Base-by-base conservation (phyloP, 2,888 invertebrate species). In the Amiota minor region DNA sequence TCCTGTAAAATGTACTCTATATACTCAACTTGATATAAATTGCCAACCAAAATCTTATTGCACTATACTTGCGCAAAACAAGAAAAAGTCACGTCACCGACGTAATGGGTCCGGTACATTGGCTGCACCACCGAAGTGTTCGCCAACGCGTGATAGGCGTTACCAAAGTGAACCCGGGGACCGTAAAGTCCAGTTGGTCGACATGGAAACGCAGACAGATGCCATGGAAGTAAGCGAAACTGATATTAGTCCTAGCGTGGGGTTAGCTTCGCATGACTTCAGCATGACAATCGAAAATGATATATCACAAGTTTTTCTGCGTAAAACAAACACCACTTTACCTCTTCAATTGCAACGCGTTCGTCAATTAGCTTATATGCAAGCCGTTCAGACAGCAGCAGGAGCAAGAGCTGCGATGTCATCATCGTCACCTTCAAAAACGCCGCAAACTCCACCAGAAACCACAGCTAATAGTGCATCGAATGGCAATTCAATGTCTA, bases 191-290 rank as follows among this genome's bases (percentile, higher is more conserved):
- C 90, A 91, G 78, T 88, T 92, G 23, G 91, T 93, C 8, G 93
- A 93, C 82, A 92, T 91, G 72, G 93, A 93, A 85, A 93, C 93
- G 0, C 93, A 94, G 89, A 93, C 93, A 4, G 93, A 94, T 81
- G 91, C 90, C 70, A 92, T 92, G 91, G 92, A 93, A 79, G 90
- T 93, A 56, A 92, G 92, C 80, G 92, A 92, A 82, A 91, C 91
- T n/a, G 92, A 93, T 85, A 87, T 91, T 35, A 92, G 91, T 83
- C 91, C 92, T 0, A 91, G 90, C 78, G 90, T 89, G 4, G 88
- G 88, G 65, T 86, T 84, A 69, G 86, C 89, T 14, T 86, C 89
- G 12, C 87, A 88, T 50, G 86, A 86, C 74, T 80, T 88, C 70
- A 81, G 86, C 10, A 81, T 84, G 71, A 81, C 80, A 50, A 78